A percentile compares a stretch with the other conserved stretches of the same genome.
phyloP scores from a whole-genome alignment of 2,888 invertebrate species.

The Terebella lapidaria region DNA sequence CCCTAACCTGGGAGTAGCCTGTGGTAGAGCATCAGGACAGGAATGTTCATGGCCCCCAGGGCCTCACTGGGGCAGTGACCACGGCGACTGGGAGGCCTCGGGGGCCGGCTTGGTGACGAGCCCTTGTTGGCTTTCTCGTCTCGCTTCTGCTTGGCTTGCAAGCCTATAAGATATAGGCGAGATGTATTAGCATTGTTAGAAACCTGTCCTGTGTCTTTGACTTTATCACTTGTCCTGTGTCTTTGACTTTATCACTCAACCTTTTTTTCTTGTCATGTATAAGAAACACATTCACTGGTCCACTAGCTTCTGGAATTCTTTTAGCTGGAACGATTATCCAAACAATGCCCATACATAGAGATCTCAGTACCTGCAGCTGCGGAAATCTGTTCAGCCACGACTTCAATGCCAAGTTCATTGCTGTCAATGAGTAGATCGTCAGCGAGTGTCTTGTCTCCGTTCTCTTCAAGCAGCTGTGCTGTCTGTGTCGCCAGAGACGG shows the following conservation, averaged over 20 bases:
- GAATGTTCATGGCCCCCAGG: slow-evolving; percentile 26
- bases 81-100: slow-evolving; percentile 62
- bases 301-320: too few species aligned
- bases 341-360: too few species aligned
- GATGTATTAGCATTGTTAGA: too few species aligned
- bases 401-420: slow-evolving; percentile 47
- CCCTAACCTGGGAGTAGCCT: slow-evolving; percentile 39
- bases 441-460: slow-evolving; percentile 4
- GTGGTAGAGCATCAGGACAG: slow-evolving; percentile 44
- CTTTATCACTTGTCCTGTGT: too few species aligned
- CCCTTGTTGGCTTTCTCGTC: slow-evolving; percentile 62
- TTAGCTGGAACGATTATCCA: too few species aligned
- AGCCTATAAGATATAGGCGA: too few species aligned
- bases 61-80: slow-evolving; percentile 31
- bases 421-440: slow-evolving; percentile 35
- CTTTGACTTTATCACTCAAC: too few species aligned
- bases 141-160: slow-evolving; percentile 83
- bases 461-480: slow-evolving; percentile 27
- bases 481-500: slow-evolving; percentile 45
- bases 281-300: too few species aligned
- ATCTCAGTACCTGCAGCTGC: slow-evolving; percentile 63
- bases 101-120: slow-evolving; percentile 25
- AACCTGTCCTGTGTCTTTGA: too few species aligned
- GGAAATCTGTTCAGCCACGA: slow-evolving; percentile 60
- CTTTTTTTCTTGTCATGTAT: too few species aligned